Conservation (phyloP, 2,113 vertebrate species). For the Ellobius talpinus region DNA sequence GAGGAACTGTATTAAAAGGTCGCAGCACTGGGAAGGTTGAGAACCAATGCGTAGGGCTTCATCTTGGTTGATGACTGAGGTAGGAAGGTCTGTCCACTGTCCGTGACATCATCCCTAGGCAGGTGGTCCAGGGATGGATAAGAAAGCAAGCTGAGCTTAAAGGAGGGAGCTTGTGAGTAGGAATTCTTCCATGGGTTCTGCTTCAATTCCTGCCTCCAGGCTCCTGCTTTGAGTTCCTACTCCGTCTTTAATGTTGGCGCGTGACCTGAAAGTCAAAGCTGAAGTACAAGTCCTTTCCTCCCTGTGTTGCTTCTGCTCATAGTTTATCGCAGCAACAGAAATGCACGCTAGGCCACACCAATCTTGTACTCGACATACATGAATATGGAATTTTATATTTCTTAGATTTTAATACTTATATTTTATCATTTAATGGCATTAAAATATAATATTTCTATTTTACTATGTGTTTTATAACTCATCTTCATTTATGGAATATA, state of each 20-base stretch:
- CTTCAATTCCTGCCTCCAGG: not conserved
- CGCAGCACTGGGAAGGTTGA: not conserved
- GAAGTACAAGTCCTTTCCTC: not conserved
- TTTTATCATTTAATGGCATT: not conserved
- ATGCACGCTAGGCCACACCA: not conserved
- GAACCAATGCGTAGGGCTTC: not conserved
- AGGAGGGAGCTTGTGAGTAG: not conserved
- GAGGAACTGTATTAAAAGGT: not conserved
- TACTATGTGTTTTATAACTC: not conserved
- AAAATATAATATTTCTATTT: not conserved
- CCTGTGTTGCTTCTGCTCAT: not conserved
- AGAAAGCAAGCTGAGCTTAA: not conserved
- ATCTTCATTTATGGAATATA: constrained; percentile 27
- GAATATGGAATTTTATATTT: constrained; percentile 25
- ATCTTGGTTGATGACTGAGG: not conserved
- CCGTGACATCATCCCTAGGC: not conserved
- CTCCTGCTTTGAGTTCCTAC: not conserved
- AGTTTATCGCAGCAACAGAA: not conserved
- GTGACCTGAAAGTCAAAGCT: not conserved
- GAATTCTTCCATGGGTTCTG: not conserved
- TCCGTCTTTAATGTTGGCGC: not conserved
- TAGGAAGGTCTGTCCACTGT: not conserved
- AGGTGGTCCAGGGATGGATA: not conserved
- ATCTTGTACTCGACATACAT: not conserved
- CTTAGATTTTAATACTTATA: not conserved